Base-by-base conservation (phyloP, 2,113 vertebrate species). In the Opisthocomus hoazin region DNA sequence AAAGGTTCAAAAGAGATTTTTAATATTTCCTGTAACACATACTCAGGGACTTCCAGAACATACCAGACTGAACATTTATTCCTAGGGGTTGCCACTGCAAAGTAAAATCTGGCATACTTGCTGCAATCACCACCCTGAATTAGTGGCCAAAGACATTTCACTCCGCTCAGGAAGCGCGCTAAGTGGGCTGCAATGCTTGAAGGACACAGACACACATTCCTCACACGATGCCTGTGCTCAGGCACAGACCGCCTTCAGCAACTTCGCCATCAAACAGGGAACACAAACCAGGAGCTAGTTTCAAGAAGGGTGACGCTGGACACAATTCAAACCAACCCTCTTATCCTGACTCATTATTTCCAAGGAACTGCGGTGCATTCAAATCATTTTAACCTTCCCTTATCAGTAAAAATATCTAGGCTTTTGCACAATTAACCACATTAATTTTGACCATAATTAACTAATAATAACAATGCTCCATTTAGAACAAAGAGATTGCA, bases 291-390 rank as follows among this genome's bases (percentile, higher is more conserved):
- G 27, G 46, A 88, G 76, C 36, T 58, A n/a, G 16, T n/a, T 22
- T 69, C 34, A 58, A 89, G 76, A 53, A 92, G 69, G 91, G 95
- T 43, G 81, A 79, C 91, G 94, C 66, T 82, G 77, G 77, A 73
- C 74, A 69, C 77, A 92, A 85, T 46, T 58, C 46, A 88, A 94
- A 84, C 50, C 46, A 95, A 54, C 29, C 20, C 45, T 75, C 48
- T 37, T 41, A 84, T 60, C 65, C 45, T 94, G 92, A 95, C 53
- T 96, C 92, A 94, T 30, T 69, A 51, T 93, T 94, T 93, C 94
- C 84, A 75, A 73, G 53, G 57, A 95, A 92, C 50, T 84, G 64
- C 17, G 75, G 4, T 16, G 64, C 21, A 90, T 84, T 93, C 61
- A 91, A 61, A 84, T 77, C 0, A 60, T 60, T 86, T 81, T 45